Conservation (phyloP, 2,113 vertebrate genomes). For the Naja naja region DNA sequence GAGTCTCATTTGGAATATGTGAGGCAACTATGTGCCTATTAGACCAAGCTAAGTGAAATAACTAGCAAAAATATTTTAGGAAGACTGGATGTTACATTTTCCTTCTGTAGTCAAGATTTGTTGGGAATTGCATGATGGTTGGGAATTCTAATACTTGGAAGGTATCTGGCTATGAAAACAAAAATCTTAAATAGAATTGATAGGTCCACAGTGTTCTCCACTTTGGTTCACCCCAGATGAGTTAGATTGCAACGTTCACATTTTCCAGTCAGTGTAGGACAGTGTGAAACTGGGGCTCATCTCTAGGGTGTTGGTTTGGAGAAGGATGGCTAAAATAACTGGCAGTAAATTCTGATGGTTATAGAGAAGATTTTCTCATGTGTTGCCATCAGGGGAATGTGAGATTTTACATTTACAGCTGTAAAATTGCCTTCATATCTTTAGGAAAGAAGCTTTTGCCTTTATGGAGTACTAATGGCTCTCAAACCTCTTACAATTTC, state of each 20-base stretch:
- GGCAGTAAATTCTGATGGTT: background rate
- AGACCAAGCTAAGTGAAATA: background rate
- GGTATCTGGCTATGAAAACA: background rate
- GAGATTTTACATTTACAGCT: conserved; percentile 10
- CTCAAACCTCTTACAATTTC: conserved; percentile 63
- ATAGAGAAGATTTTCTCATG: background rate
- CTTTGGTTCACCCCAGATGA: background rate
- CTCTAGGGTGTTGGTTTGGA: background rate
- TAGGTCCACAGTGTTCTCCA: background rate
- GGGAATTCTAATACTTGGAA: background rate
- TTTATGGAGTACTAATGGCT: conserved; percentile 58
- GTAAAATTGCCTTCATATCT: conserved; percentile 70
- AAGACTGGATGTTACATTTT: background rate
- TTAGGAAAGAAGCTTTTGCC: conserved; percentile 50
- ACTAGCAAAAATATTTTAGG: background rate
- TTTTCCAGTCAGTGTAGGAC: background rate
- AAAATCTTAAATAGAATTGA: background rate
- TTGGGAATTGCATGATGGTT: background rate
- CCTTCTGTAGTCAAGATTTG: background rate
- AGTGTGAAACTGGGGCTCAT: background rate
- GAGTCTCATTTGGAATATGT: background rate
- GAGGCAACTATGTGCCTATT: background rate
- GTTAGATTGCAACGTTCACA: background rate
- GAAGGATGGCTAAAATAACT: background rate
- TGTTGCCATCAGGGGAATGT: background rate